phyloP scores from a whole-genome alignment of 2,797 vertebrate species.

The Eulemur mongoz region DNA sequence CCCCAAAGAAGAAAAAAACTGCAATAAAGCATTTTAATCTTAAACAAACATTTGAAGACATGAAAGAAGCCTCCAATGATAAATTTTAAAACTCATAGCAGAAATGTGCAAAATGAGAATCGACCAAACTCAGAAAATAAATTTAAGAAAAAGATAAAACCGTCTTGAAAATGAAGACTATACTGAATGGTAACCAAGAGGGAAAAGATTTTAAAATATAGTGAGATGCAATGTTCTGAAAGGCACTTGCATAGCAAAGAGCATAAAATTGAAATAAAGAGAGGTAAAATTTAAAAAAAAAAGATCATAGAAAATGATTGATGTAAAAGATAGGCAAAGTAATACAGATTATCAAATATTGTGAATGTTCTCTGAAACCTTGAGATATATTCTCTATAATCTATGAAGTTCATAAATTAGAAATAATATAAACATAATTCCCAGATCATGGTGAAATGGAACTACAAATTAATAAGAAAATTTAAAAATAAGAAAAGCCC shows the following conservation, averaged over 20 bases:
- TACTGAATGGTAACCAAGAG: not conserved
- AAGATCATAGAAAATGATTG: not conserved
- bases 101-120: constrained; percentile 9
- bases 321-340: not conserved
- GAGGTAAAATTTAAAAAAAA: not conserved
- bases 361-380: not conserved
- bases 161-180: not conserved
- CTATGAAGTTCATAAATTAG: not conserved
- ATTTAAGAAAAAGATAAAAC: not conserved
- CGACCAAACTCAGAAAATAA: not conserved
- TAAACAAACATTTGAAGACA: not conserved
- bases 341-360: not conserved
- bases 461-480: not conserved
- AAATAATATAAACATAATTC: not conserved
- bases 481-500: not conserved
- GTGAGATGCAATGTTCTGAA: not conserved
- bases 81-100: constrained; percentile 38
- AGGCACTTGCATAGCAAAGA: not conserved
- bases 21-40: not conserved
- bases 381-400: not conserved
- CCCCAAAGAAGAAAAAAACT: not conserved
- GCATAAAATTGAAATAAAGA: not conserved
- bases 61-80: not conserved
- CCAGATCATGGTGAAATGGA: not conserved
- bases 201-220: not conserved